phyloP scores from a whole-genome alignment of 2,888 invertebrate genomes.

The Dichetophora obliterata region DNA sequence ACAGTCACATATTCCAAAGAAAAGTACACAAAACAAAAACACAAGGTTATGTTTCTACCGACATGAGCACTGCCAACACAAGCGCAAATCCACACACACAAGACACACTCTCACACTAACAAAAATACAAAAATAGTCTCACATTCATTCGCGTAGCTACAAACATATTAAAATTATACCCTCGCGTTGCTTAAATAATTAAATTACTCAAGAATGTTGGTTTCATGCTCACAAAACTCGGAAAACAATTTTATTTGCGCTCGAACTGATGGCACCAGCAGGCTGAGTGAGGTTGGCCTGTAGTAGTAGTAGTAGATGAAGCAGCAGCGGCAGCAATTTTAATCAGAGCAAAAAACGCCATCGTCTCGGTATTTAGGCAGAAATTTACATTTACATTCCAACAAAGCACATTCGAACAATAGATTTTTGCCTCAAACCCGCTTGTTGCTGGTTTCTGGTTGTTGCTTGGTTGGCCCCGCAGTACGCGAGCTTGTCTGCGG shows the following conservation, averaged over 20 bases:
- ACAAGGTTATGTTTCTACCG: too few relatives aligned
- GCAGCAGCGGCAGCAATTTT: neutral
- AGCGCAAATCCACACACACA: too few relatives aligned
- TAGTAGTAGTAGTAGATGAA: neutral
- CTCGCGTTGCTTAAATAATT: conserved; percentile 28
- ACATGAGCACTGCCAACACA: too few relatives aligned
- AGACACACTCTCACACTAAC: too few relatives aligned
- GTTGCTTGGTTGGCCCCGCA: neutral
- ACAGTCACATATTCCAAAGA: neutral
- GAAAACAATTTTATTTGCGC: conserved; percentile 34
- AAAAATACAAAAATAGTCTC: too few relatives aligned
- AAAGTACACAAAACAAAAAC: neutral
- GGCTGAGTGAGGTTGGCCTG: neutral
- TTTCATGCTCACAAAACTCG: conserved; percentile 31
- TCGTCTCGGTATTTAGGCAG: neutral
- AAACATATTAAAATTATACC: conserved; percentile 16
- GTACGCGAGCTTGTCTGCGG: neutral
- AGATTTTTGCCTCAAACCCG: neutral
- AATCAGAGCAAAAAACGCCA: neutral
- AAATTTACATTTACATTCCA: conserved; percentile 5
- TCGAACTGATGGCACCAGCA: neutral
- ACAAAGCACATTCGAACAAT: neutral
- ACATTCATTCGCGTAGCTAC: neutral
- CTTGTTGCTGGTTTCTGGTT: neutral
- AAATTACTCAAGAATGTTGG: conserved; percentile 31